These are phyloP conservation scores for Tipula vernalis DNA, from an alignment of 2,888 invertebrate species.

Conservation along the genomic window DNA sequence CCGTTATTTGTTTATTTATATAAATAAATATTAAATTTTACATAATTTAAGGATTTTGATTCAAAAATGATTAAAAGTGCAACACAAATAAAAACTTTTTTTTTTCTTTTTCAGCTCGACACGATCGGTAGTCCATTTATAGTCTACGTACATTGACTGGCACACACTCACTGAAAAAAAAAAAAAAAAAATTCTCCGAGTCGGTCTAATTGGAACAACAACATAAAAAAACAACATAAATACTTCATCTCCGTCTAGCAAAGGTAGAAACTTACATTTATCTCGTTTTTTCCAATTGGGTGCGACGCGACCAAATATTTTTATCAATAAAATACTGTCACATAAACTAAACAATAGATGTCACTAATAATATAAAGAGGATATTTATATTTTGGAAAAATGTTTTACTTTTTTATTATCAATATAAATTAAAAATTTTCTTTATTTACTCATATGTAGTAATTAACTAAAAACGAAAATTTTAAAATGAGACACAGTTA, in stretches of 20 bases:
- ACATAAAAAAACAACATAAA: neutral
- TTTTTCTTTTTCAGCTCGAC: neutral
- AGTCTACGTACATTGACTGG: slow-evolving; percentile 4
- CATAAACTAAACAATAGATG: neutral
- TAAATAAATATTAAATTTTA: neutral
- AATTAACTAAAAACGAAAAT: neutral
- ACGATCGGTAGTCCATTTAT: neutral
- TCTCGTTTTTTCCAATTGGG: neutral
- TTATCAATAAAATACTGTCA: neutral
- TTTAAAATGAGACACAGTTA: neutral
- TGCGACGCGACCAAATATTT: neutral
- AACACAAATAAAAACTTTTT: neutral
- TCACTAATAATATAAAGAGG: neutral
- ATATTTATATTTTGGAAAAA: neutral
- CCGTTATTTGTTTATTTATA: neutral
- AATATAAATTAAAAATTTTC: neutral
- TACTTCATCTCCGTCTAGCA: neutral
- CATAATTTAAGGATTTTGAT: neutral
- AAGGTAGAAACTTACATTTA: neutral
- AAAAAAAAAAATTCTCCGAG: neutral
- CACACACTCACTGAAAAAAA: neutral
- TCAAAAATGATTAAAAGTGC: neutral
- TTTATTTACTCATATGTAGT: neutral
- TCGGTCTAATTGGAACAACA: neutral
- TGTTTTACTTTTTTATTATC: neutral